Evolutionary conservation across 2,797 vertebrate genomes (phyloP).

Genomic region (Cossypha dichroa): DNA sequence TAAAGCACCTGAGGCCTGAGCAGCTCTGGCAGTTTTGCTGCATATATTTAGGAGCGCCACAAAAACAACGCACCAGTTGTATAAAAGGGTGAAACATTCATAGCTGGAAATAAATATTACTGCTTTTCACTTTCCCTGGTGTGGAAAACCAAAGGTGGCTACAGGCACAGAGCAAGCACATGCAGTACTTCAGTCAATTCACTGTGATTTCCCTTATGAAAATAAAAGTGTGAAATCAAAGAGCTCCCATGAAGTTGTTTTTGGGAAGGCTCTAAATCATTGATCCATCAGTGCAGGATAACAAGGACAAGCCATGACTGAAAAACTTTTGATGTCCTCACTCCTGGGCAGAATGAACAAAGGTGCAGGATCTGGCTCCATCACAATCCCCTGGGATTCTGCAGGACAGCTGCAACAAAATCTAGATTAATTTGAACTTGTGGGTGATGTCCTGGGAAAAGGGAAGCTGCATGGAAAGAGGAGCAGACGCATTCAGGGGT

Average conservation of each 20-base stretch:
- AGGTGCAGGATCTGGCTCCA: neutral
- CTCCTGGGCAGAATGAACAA: neutral
- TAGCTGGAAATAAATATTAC: neutral
- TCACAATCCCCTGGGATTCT: neutral
- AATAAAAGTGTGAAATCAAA: neutral
- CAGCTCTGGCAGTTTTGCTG: neutral
- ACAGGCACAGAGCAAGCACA: neutral
- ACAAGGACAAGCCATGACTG: neutral
- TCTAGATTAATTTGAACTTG: rapidly evolving
- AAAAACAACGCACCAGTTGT: rapidly evolving
- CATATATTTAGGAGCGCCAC: neutral
- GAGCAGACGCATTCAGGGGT: neutral
- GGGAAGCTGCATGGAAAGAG: rapidly evolving
- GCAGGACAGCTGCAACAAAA: neutral
- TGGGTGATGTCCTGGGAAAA: neutral
- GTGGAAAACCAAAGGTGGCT: neutral
- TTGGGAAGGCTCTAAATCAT: neutral
- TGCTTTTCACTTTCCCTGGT: neutral
- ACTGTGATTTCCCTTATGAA: neutral
- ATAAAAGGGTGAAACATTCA: neutral
- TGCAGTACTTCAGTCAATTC: neutral
- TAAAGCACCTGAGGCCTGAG: neutral
- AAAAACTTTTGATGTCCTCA: neutral
- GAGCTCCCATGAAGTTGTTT: neutral
- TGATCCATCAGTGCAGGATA: neutral